Evolutionary conservation across 2,797 vertebrate species (phyloP).

Genomic region (Xenopus petersii): DNA sequence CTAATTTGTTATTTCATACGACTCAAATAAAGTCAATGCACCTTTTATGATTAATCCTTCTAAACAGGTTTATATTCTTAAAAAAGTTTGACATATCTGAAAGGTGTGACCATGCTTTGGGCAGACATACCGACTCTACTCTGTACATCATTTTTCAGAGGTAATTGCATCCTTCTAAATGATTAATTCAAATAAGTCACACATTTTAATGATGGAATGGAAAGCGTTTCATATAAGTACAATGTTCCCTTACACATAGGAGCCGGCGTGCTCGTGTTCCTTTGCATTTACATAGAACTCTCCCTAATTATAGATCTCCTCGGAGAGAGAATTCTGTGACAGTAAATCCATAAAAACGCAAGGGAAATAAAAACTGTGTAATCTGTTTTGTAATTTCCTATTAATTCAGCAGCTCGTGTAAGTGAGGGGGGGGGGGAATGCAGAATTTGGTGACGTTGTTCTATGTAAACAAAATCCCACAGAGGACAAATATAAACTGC

Average conservation of each 20-base stretch:
- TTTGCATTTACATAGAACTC: neutral
- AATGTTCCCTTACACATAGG: neutral
- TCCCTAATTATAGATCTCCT: neutral
- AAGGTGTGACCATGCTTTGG: no score
- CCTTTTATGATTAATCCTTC: no score
- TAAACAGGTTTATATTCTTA: no score
- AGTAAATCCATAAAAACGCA: slow-evolving; percentile 2
- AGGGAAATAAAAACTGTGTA: neutral
- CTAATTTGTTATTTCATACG: no score
- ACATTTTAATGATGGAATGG: no score
- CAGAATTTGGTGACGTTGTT: neutral
- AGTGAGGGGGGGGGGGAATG: no score
- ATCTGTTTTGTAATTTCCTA: neutral
- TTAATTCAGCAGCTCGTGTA: neutral
- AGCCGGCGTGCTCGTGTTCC: neutral
- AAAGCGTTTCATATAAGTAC: neutral
- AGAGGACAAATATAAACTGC: neutral
- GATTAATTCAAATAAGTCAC: no score
- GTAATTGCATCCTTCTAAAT: no score
- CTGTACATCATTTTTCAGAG: no score
- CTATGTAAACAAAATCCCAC: neutral
- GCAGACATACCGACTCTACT: no score
- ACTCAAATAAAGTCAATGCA: no score
- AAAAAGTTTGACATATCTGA: no score
- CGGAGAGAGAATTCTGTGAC: neutral